Base-by-base conservation (phyloP, 2,797 vertebrate species). In the Sparus aurata region DNA sequence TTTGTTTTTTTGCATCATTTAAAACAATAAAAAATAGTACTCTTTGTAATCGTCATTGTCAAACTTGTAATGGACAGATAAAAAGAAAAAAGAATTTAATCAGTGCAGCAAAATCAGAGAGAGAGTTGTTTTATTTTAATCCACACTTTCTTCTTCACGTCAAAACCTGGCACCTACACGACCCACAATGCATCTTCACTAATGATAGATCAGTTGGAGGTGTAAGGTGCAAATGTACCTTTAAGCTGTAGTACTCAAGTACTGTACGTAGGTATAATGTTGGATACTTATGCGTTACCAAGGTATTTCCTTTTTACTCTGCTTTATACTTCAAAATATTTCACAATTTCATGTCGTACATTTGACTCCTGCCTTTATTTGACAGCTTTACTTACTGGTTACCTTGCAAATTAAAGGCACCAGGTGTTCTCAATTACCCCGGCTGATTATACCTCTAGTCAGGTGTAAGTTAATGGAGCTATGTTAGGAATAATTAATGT, bases 391-490 rank as follows among this genome's bases (percentile, higher is more conserved):
- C 45, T 46, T 46, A 41, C 20, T 18, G 47, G 46, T 60, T 67
- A 45, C 25, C 53, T 45, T 68, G 34, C 27, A 75, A 34, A 50
- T 67, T 22, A 30, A 75, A 67, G 20, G 46, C 55, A 45, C 38
- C 58, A 55, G 58, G 47, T 70, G 57, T 54, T 47, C 58, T 20
- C 57, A 75, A 50, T 74, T 66, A 66, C 45, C 63, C 12, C 25
- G 34, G 45, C 68, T 79, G 62, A 67, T 79, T 61, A 47, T 12
- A 30, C 52, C 57, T 41, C 30, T 47, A 57, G 52, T 73, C 71
- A 64, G 71, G 52, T 55, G 25, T 10, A 47, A 38, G 12, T 54
- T 38, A 73, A 38, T 12, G 50, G 50, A 46, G 49, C 50, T 13
- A 38, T 38, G 69, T 49, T 10, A 45, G 50, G 43, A 67, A 68